Percentiles rank a stretch among this genome's conserved stretches.
These are phyloP conservation scores for Datnioides undecimradiatus DNA, from an alignment of 2,113 vertebrate species.

Conservation along the genomic window DNA sequence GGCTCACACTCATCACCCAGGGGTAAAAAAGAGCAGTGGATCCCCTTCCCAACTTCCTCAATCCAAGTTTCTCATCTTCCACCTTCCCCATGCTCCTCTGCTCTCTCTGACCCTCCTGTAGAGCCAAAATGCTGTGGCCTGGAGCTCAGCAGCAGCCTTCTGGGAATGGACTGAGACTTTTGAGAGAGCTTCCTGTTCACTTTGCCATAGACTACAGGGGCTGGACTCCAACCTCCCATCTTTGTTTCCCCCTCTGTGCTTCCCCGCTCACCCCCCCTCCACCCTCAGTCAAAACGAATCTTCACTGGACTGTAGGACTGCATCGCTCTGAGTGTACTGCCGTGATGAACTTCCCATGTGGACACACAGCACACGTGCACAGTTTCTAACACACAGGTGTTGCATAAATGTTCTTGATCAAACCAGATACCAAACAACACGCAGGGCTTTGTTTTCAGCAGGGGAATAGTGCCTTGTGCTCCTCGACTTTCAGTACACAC, in stretches of 20 bases:
- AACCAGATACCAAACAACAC: conserved; percentile 55
- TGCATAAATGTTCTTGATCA: conserved; percentile 44
- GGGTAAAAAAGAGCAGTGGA: conserved; percentile 63
- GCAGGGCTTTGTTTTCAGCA: conserved; percentile 57
- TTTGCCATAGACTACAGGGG: conserved; percentile 86
- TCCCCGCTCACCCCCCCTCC: conserved; percentile 40
- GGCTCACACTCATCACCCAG: conserved; percentile 50
- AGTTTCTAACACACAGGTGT: conserved; percentile 32
- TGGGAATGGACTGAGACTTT: conserved; percentile 82
- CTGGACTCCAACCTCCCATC: conserved; percentile 82
- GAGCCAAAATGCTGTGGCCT: conserved; percentile 76
- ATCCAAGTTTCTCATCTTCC: conserved; percentile 35
- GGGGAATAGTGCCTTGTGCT: conserved; percentile 71
- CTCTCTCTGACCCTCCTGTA: conserved; percentile 60
- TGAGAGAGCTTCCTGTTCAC: conserved; percentile 83
- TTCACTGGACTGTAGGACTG: conserved; percentile 75
- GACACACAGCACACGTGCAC: conserved; percentile 21
- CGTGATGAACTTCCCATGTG: conserved; percentile 37
- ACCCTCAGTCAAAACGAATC: conserved; percentile 43
- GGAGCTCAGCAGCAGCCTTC: conserved; percentile 84
- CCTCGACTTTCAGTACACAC: conserved; percentile 39
- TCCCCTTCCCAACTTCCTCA: neutral
- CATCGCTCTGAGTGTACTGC: conserved; percentile 54
- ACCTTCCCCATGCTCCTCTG: conserved; percentile 34
- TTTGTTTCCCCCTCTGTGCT: conserved; percentile 12